Conservation (phyloP, 2,888 invertebrate genomes). For the Pristionchus mayeri region DNA sequence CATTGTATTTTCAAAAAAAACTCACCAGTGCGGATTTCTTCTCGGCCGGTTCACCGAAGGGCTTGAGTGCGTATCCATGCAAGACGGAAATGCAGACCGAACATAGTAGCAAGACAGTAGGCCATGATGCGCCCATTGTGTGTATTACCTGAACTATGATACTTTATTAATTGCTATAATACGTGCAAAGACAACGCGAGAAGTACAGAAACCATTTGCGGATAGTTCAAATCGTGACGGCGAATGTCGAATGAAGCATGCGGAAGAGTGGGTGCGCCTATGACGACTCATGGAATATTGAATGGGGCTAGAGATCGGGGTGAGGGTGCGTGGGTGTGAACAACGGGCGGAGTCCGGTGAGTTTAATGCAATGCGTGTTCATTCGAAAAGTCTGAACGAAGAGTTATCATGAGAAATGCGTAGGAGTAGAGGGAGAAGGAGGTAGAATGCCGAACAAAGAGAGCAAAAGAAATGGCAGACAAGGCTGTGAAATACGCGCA, state of each 20-base stretch:
- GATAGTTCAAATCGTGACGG: no score
- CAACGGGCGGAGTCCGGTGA: no score
- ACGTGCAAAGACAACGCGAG: background rate
- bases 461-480: no score
- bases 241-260: no score
- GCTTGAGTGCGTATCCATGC: background rate
- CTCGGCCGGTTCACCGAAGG: constrained; percentile 7
- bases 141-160: constrained; percentile 11
- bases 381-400: background rate
- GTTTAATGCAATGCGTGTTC: no score
- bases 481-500: background rate
- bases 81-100: background rate
- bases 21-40: constrained; percentile 2
- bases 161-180: background rate
- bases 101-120: background rate
- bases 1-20: no score
- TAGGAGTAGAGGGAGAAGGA: background rate
- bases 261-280: no score
- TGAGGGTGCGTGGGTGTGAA: no score
- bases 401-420: background rate
- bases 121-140: constrained; percentile 11
- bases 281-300: no score
- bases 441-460: background rate
- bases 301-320: no score
- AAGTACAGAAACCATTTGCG: no score